Evolutionary conservation across 1,140 invertebrate species (phyloP).

Genomic region (Drosophila sulfurigaster): DNA sequence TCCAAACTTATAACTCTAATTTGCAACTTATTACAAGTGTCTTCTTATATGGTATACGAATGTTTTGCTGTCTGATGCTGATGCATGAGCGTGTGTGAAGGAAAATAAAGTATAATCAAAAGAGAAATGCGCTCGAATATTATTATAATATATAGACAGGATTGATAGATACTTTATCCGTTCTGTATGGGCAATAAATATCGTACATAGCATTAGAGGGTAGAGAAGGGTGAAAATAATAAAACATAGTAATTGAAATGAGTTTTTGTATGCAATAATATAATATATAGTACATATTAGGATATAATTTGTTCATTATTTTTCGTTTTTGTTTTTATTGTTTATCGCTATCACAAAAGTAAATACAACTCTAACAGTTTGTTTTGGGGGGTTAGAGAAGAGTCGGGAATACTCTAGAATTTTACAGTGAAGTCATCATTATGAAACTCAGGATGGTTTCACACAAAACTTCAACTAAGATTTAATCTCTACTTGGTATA

Average conservation of each 20-base stretch:
- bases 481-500: slow-evolving; percentile 65
- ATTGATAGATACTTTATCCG: slow-evolving; percentile 14
- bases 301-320: slow-evolving; percentile 65
- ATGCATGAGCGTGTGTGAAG: slow-evolving; percentile 21
- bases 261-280: slow-evolving; percentile 44
- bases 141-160: background rate
- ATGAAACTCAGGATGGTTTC: slow-evolving; percentile 28
- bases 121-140: slow-evolving; percentile 21
- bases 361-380: slow-evolving; percentile 73
- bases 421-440: slow-evolving; percentile 20
- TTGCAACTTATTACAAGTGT: slow-evolving; percentile 70
- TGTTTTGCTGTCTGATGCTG: slow-evolving; percentile 62
- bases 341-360: slow-evolving; percentile 80
- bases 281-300: slow-evolving; percentile 32
- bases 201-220: slow-evolving; percentile 59
- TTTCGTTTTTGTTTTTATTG: slow-evolving; percentile 63
- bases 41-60: slow-evolving; percentile 74
- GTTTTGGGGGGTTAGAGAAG: slow-evolving; percentile 22
- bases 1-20: slow-evolving; percentile 54
- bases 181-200: slow-evolving; percentile 51
- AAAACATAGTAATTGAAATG: slow-evolving; percentile 28
- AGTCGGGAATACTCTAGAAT: slow-evolving; percentile 26
- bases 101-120: slow-evolving; percentile 7
- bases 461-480: slow-evolving; percentile 52
- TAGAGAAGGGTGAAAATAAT: slow-evolving; percentile 17